Evolutionary conservation across 2,113 vertebrate species (phyloP), one percentile per base, ranked within the genome.

Genomic region (Proteles cristata): DNA sequence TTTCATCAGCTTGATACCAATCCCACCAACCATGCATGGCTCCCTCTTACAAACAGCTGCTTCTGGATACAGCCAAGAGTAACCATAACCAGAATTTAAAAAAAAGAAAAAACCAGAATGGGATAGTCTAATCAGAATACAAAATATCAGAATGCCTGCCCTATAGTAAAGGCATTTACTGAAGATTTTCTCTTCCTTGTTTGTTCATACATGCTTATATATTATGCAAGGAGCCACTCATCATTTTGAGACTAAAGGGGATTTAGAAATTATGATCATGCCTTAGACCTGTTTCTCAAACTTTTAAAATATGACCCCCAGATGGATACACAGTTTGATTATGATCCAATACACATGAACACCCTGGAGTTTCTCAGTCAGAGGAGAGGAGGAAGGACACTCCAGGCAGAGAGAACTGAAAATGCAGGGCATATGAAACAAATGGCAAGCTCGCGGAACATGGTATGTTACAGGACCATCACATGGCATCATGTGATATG

Each of bases 191-290:
- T 73, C 45, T 31, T 19, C 39, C 10, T 45, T 81, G 31, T 9
- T 65, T 45, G 79, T 39, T 26, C 43, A 43, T 1, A 0, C 8
- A 50, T 53, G 7, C 50, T n/a, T 91, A 33, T 17, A 4, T 68
- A 66, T 76, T 80, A 16, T 68, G 7, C 6, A 71, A n/a, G 31
- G 58, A 43, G 19, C 15, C 45, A 76, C 7, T 71, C 45, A 28
- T 82, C n/a, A 63, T 68, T 93, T 86, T 94, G 74, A 69, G 83
- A 71, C 9, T 74, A n/a, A 96, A 88, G 28, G 63, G 31, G 86
- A 77, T 92, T 92, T 87, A 28, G 31, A 80, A 92, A 71, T 80
- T 39, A 69, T 74, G 23, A 96, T 90, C 11, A 25, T 69, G 2
- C 5, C 15, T 26, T 79, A 66, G 5, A 53, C 3, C 74, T n/a